Conservation (phyloP, 2,113 vertebrate genomes). For the Jacana jacana region DNA sequence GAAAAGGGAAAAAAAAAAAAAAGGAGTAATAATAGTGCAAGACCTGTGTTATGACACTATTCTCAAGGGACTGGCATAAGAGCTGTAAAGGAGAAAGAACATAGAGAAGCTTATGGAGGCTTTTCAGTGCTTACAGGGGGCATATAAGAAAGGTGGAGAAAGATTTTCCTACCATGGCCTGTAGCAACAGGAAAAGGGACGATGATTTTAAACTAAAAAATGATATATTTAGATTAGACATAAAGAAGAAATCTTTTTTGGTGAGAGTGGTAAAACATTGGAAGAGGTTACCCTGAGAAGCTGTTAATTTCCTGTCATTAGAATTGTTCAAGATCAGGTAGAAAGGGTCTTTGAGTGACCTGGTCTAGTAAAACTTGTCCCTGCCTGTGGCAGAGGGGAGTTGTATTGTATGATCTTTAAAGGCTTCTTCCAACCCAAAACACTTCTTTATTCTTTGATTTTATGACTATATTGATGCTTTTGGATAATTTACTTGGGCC, state of each 20-base stretch:
- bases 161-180: background rate
- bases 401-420: background rate
- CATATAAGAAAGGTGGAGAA: background rate
- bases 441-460: background rate
- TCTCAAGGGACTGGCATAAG: background rate
- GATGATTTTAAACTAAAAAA: background rate
- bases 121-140: background rate
- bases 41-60: background rate
- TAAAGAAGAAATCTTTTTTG: accelerated
- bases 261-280: background rate
- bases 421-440: background rate
- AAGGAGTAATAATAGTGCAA: background rate
- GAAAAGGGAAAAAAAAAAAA: background rate
- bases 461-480: background rate
- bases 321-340: background rate
- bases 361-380: background rate
- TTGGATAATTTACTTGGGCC: background rate
- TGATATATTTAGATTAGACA: background rate
- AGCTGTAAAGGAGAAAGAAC: background rate
- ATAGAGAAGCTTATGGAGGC: background rate
- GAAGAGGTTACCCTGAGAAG: background rate
- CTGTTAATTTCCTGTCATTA: background rate
- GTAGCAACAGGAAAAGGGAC: background rate
- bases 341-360: background rate
- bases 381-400: background rate